Base-by-base conservation (phyloP, 2,113 vertebrate species). In the Sprattus sprattus region DNA sequence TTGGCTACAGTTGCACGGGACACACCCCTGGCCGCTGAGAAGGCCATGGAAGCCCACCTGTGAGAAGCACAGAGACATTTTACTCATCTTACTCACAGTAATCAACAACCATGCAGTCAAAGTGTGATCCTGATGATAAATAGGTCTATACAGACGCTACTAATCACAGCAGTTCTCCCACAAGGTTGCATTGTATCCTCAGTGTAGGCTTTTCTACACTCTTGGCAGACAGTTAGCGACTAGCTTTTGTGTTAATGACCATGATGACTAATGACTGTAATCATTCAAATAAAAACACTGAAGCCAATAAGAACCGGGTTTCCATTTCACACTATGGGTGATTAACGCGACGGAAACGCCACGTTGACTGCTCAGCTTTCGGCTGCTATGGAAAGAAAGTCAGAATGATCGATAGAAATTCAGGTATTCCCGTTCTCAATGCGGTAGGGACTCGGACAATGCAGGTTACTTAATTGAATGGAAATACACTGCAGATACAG, bases 41-140 rank as follows among this genome's bases (percentile, higher is more conserved):
- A 98, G 88, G 1, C 97, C 96, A 0, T 96, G 96, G 91, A 95
- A 96, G 32, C 97, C 96, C 0, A 84, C 83, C 98, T 99, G 91
- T 99, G 91, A 45, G n/a, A 87, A 81, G 90, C 4, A 49, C 25
- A 87, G 85, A 81, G n/a, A 86, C 82, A 87, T 0, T 11, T 5
- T 13, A 81, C 32, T 28, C 32, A 25, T 81, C 16, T 39, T 39
- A 39, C 39, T 39, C 39, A 2, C 39, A 1, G 39, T 39, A 1
- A 2, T 39, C 39, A 39, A 78, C 71, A 78, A 78, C 15, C 13
- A 39, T 78, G 2, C 28, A 78, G 28, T 32, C 4, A 11, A 78
- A 32, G 32, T 44, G 9, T 13, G 28, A 32, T 78, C 28, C 28
- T 71, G 28, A 71, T 28, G 54, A 60, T 22, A 22, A 60, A 60